Base-by-base conservation (phyloP, 1,140 invertebrate species). In the Galendromus occidentalis region DNA sequence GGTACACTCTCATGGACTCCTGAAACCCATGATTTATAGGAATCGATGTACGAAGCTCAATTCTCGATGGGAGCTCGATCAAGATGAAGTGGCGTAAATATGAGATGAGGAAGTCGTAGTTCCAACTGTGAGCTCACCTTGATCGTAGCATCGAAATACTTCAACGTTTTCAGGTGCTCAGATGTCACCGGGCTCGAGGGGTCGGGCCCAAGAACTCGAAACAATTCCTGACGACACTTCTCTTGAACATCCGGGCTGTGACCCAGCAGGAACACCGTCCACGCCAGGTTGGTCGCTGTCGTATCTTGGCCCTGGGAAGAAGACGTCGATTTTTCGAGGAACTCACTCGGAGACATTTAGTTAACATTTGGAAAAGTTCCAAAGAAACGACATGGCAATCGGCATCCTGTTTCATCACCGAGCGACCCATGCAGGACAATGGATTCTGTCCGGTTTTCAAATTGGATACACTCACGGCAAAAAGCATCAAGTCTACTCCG, bases 401-500 rank as follows among this genome's bases (percentile, higher is more conserved):
- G 12, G 12, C 12, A 44, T 12, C 42, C 42, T 44, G 18, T 44
- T 44, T 12, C 12, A 44, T 12, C 12, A 44, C n/a, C 12, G 12
- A 12, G 18, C 12, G 18, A 12, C 12, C 18, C 4, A 47, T 4
- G 18, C 4, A 47, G 18, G 18, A 47, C 4, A 4, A 47, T 4
- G 18, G 14, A 47, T 47, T 4, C 4, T 4, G 4, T 47, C 14
- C 28, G 4, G 4, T 47, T 28, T 20, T 47, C 18, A 22, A 6
- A 47, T 14, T 47, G 28, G 14, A 20, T 4, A 5, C 18, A 22
- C 45, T 47, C 45, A 47, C 80, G 71, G 80, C 84, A 75, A 87
- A 87, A 79, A 86, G 84, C 71, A 88, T 88, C 0, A 85, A 87
- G 72, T 88, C 85, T 4, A 87, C 85, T 79, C 89, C 86, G 72